Base-by-base conservation (phyloP, 2,888 invertebrate species). In the Scaeva pyrastri region DNA sequence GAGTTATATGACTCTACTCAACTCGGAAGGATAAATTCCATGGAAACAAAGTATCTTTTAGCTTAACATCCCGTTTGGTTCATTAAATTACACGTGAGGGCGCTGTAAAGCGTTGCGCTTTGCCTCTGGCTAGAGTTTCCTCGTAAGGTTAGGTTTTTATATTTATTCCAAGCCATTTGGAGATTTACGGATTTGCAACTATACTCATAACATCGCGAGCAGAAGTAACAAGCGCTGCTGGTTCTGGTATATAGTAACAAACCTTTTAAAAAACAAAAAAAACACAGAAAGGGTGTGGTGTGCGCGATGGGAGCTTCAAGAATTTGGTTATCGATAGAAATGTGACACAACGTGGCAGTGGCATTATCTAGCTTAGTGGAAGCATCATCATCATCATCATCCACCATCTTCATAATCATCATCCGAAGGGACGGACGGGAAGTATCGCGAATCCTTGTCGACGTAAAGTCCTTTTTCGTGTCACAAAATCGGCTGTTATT, bases 401-500 rank as follows among this genome's bases (percentile, higher is more conserved):
- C 52, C 39, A n/a, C n/a, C 73, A 75, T 81, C 85, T 68, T 83
- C 70, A 56, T 83, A 56, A 79, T 79, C 70, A 64, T 71, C 52
- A 31, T 68, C 52, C 39, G n/a, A n/a, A 31, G 31, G 31, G 31
- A 4, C 31, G 2, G 31, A 8, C 31, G 8, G 31, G 2, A 31
- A 5, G 55, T 60, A 56, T 55, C 50, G 56, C 31, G 60, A 36
- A 70, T 66, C 31, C 31, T 64, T 82, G 82, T 73, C 76, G 64
- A 62, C 83, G 78, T 72, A 83, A 60, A 87, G 83, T 87, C 87
- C 87, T 83, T 87, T 87, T 87, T 72, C 87, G 72, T 87, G 83
- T 87, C 83, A 79, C 83, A 45, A 72, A 87, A 87, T 83, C 79
- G 83, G 56, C 83, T 87, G 83, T 87, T 83, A 87, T 87, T 83